Conservation (phyloP, 2,797 vertebrate species). For the Xenopus petersii region DNA sequence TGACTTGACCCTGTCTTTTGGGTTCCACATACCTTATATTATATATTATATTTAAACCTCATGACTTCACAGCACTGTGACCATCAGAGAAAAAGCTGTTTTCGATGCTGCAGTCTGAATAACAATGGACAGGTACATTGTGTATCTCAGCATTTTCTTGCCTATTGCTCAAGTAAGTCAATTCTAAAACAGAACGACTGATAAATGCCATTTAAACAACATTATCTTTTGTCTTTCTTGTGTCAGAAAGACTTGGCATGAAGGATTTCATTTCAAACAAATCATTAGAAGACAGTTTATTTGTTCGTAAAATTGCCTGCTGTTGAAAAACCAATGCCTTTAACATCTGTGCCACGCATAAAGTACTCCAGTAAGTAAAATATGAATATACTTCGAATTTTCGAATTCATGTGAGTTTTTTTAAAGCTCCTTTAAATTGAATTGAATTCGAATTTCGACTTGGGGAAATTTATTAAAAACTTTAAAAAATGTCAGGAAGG, state of each 20-base stretch:
- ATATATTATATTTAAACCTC: not conserved
- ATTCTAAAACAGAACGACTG: constrained; percentile 5
- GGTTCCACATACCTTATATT: constrained; percentile 19
- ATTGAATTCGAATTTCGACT: too few species aligned
- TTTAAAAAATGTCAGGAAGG: too few species aligned
- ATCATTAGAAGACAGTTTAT: too few species aligned
- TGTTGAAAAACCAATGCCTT: too few species aligned
- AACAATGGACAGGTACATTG: constrained; percentile 28
- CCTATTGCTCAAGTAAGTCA: constrained; percentile 12
- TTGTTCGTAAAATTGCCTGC: too few species aligned
- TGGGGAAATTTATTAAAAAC: too few species aligned
- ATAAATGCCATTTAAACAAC: not conserved
- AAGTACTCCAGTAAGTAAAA: too few species aligned
- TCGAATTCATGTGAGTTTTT: too few species aligned
- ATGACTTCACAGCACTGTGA: constrained; percentile 19
- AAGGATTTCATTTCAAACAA: too few species aligned
- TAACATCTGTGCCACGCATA: too few species aligned
- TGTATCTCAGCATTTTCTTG: constrained; percentile 10
- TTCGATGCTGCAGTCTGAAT: constrained; percentile 19
- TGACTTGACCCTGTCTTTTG: constrained; percentile 33
- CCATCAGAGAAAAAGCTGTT: constrained; percentile 35
- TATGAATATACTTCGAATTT: too few species aligned
- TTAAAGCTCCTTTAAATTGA: too few species aligned
- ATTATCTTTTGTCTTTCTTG: not conserved
- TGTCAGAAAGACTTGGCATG: not conserved